Conservation (phyloP, 1,140 invertebrate genomes). For the Orius insidiosus region DNA sequence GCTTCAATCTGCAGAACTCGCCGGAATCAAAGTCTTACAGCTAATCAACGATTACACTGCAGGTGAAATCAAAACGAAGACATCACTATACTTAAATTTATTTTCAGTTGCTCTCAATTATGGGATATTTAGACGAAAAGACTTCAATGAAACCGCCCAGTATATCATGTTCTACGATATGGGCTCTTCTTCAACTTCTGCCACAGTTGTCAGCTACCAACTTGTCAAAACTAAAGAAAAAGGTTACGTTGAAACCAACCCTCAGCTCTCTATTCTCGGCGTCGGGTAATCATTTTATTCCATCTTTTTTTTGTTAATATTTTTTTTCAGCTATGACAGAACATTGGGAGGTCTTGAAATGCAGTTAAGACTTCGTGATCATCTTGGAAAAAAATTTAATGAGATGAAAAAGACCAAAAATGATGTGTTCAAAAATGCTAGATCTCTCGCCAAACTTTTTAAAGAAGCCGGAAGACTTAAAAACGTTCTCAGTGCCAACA, state of each 20-base stretch:
- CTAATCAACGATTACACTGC: conserved; percentile 94
- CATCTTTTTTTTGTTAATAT: neutral
- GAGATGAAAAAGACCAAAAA: conserved; percentile 66
- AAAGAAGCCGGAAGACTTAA: conserved; percentile 93
- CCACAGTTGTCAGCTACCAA: conserved; percentile 79
- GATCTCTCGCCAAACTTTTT: conserved; percentile 88
- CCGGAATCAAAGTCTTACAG: conserved; percentile 81
- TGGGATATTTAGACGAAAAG: conserved; percentile 85
- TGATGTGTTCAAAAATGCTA: conserved; percentile 71
- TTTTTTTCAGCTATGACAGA: conserved; percentile 41
- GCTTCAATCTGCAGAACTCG: conserved; percentile 69
- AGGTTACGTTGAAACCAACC: conserved; percentile 70
- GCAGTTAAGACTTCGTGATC: conserved; percentile 71
- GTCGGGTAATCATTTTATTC: conserved; percentile 47
- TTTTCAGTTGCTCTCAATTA: conserved; percentile 97
- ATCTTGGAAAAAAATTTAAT: conserved; percentile 80
- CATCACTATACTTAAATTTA: no score
- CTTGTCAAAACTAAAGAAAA: conserved; percentile 77
- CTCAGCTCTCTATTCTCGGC: conserved; percentile 80
- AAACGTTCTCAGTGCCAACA: conserved; percentile 88
- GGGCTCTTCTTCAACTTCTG: conserved; percentile 84
- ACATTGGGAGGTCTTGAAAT: conserved; percentile 88
- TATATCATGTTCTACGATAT: conserved; percentile 96
- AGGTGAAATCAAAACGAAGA: no score
- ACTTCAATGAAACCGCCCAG: conserved; percentile 86